Conservation (phyloP, 2,888 invertebrate genomes). For the Rhorus exstirpatorius region DNA sequence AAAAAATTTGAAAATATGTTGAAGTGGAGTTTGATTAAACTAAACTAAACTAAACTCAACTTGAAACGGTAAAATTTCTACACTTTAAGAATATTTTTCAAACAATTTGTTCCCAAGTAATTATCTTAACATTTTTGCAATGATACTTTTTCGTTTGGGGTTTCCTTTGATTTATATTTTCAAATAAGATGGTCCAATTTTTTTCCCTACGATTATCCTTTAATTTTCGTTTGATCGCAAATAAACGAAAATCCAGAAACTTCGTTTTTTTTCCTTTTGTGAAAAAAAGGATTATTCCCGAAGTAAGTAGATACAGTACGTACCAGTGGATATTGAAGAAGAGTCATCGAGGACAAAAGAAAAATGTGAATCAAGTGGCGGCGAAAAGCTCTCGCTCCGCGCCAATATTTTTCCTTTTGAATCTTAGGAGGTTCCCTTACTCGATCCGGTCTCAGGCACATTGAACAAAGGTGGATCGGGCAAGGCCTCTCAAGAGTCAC, state of each 20-base stretch:
- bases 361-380: slow-evolving; percentile 18
- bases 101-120: too few relatives aligned
- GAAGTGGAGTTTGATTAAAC: too few relatives aligned
- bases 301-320: background rate
- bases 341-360: slow-evolving; percentile 22
- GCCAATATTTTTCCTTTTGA: slow-evolving; percentile 20
- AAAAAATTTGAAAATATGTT: too few relatives aligned
- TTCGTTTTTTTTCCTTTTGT: background rate
- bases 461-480: slow-evolving; percentile 29
- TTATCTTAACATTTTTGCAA: too few relatives aligned
- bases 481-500: slow-evolving; percentile 17
- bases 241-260: background rate
- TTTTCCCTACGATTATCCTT: too few relatives aligned
- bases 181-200: too few relatives aligned
- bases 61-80: too few relatives aligned
- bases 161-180: too few relatives aligned
- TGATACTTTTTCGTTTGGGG: too few relatives aligned
- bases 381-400: background rate
- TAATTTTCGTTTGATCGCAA: too few relatives aligned
- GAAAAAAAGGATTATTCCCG: background rate
- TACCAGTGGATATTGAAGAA: background rate
- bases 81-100: too few relatives aligned
- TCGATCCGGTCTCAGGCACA: slow-evolving; percentile 11
- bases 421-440: slow-evolving; percentile 7
- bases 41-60: too few relatives aligned